Conservation (phyloP, 2,888 invertebrate genomes). For the Oscheius sp. region DNA sequence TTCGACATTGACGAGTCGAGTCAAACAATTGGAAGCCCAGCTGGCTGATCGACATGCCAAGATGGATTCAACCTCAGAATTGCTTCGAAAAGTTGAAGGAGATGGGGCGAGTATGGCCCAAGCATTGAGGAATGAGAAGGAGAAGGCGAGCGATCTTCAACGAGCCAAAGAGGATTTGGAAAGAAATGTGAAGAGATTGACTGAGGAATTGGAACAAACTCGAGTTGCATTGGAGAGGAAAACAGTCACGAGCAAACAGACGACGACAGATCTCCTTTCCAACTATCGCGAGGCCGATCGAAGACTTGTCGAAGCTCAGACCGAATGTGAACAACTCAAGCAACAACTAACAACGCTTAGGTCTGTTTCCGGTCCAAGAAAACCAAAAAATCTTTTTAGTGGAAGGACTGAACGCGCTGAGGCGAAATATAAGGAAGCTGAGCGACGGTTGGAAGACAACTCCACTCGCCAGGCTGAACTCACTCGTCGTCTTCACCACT, state of each 20-base stretch:
- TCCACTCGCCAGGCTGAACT: slow-evolving; percentile 27
- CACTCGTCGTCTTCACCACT: slow-evolving; percentile 26
- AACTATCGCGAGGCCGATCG: slow-evolving; percentile 29
- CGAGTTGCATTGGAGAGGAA: slow-evolving; percentile 22
- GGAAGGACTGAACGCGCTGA: slow-evolving; percentile 42
- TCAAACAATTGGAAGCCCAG: slow-evolving; percentile 42
- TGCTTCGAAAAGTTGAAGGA: slow-evolving; percentile 46
- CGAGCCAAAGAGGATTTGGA: slow-evolving; percentile 24
- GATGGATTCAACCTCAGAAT: slow-evolving; percentile 39
- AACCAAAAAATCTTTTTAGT: slow-evolving; percentile 25
- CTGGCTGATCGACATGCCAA: slow-evolving; percentile 47
- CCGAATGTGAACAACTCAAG: slow-evolving; percentile 30
- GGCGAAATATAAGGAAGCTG: slow-evolving; percentile 17
- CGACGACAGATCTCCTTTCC: slow-evolving; percentile 23
- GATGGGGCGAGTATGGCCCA: slow-evolving; percentile 41
- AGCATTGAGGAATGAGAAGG: slow-evolving; percentile 43
- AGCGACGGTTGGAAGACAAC: slow-evolving; percentile 17
- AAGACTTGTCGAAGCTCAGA: slow-evolving; percentile 14
- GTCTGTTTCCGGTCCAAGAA: slow-evolving; percentile 25
- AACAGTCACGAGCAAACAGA: slow-evolving; percentile 6
- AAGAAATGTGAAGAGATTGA: slow-evolving; percentile 1
- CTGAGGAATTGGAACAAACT: slow-evolving; percentile 26
- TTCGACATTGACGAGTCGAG: slow-evolving; percentile 20
- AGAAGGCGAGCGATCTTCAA: slow-evolving; percentile 29
- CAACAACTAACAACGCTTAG: slow-evolving; percentile 13